phyloP scores from a whole-genome alignment of 2,888 invertebrate species.

The Pristionchus maxplancki region DNA sequence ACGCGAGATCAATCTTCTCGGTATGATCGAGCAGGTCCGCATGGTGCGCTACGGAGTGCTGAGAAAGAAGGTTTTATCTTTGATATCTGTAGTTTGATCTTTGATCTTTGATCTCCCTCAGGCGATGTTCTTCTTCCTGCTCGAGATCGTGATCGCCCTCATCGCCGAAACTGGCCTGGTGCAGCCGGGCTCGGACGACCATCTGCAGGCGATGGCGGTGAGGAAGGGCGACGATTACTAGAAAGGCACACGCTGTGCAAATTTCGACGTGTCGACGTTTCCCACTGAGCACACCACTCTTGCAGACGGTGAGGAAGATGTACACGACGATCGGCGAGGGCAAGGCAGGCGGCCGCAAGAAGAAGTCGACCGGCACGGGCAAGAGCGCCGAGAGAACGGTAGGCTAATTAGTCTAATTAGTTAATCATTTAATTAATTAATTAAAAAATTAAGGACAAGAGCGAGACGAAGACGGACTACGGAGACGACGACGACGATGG shows the following conservation, averaged over 20 bases:
- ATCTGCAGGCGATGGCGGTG: conserved; percentile 22
- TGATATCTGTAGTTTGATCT: not conserved
- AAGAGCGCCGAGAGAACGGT: not conserved
- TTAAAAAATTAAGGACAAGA: conserved; percentile 7
- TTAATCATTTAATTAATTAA: not conserved
- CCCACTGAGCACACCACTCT: not conserved
- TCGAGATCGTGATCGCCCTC: conserved; percentile 22
- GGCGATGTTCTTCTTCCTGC: conserved; percentile 35
- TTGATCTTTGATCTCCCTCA: not conserved
- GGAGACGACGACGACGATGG: not conserved
- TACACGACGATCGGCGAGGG: not conserved
- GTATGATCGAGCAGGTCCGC: conserved; percentile 28
- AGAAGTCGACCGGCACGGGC: not conserved
- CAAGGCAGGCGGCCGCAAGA: not conserved
- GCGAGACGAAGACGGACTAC: not conserved
- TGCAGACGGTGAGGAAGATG: conserved; percentile 5
- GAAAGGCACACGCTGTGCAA: not conserved
- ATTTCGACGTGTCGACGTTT: conserved; percentile 30
- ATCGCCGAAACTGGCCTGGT: conserved; percentile 34
- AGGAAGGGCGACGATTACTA: conserved; percentile 2
- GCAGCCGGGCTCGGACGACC: not conserved
- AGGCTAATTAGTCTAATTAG: not conserved
- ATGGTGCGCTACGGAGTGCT: conserved; percentile 37
- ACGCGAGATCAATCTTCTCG: conserved; percentile 26
- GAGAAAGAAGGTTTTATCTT: conserved; percentile 26